Percentiles rank a stretch among this genome's conserved stretches.
Evolutionary conservation across 2,888 invertebrate genomes (phyloP).

Genomic region (Tuta absoluta): DNA sequence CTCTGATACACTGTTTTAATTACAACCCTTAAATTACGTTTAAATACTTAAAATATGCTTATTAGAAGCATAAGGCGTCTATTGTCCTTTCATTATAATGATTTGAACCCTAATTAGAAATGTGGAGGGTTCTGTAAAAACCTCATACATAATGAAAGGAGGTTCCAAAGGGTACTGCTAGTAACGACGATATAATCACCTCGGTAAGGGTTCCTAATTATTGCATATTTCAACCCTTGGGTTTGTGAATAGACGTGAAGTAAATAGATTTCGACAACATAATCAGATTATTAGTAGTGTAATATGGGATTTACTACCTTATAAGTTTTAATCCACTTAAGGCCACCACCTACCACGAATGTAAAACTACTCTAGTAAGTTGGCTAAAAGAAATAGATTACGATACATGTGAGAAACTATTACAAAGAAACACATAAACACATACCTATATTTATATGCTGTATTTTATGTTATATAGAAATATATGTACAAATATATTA

Average conservation of each 20-base stretch:
- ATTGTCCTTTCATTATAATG: neutral
- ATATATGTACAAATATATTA: no score
- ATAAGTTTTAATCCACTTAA: no score
- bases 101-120: conserved; percentile 11
- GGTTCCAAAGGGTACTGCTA: conserved; percentile 30
- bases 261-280: neutral
- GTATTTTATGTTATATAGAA: no score
- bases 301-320: no score
- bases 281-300: no score
- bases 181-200: conserved; percentile 35
- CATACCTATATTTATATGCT: no score
- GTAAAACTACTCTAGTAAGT: no score
- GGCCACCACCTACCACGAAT: no score
- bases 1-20: neutral
- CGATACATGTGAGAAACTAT: no score
- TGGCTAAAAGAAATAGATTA: no score
- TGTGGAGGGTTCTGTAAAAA: conserved; percentile 31
- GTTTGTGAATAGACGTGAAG: neutral
- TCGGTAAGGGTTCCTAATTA: conserved; percentile 33
- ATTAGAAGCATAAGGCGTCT: conserved; percentile 6
- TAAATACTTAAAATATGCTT: neutral
- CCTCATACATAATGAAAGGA: conserved; percentile 28
- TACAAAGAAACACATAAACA: no score
- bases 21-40: neutral
- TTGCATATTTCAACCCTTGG: conserved; percentile 26